phyloP scores from a whole-genome alignment of 2,797 vertebrate genomes.

The Megaceryle alcyon region DNA sequence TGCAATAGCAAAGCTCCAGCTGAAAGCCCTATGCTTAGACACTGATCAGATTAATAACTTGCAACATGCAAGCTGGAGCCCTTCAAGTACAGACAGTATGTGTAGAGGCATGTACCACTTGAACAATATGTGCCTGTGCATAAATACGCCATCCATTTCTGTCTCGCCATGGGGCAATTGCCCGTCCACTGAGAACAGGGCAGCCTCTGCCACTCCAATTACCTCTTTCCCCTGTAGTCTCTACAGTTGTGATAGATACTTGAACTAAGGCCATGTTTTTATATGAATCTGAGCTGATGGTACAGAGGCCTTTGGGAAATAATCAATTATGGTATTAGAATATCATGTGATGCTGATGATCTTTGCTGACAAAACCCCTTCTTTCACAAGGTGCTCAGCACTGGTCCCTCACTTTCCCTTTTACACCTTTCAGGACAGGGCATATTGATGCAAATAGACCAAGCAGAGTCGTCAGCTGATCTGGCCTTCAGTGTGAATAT shows the following conservation, averaged over 20 bases:
- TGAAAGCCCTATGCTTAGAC: not conserved
- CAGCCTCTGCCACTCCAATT: slow-evolving; percentile 22
- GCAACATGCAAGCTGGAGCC: slow-evolving; percentile 17
- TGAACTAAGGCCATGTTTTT: not conserved
- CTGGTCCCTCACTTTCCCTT: not conserved
- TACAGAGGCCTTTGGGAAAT: not conserved
- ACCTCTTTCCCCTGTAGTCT: not conserved
- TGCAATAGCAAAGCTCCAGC: not conserved
- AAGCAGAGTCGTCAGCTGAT: not conserved
- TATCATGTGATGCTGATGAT: not conserved
- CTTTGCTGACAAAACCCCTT: not conserved
- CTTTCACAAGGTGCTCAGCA: not conserved
- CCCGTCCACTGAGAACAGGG: not conserved
- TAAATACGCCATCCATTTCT: slow-evolving; percentile 12
- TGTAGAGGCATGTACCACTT: not conserved
- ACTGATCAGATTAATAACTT: slow-evolving; percentile 32
- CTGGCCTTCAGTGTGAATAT: not conserved
- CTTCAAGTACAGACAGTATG: not conserved
- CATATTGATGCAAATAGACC: not conserved
- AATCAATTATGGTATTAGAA: not conserved
- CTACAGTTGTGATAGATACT: not conserved
- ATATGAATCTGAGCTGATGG: not conserved
- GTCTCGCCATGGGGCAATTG: slow-evolving; percentile 28
- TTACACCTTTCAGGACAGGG: not conserved
- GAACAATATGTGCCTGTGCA: slow-evolving; percentile 54